Percentiles rank a stretch among this genome's conserved stretches.
Evolutionary conservation across 2,797 vertebrate species (phyloP).

Genomic region (Spheniscus humboldti): DNA sequence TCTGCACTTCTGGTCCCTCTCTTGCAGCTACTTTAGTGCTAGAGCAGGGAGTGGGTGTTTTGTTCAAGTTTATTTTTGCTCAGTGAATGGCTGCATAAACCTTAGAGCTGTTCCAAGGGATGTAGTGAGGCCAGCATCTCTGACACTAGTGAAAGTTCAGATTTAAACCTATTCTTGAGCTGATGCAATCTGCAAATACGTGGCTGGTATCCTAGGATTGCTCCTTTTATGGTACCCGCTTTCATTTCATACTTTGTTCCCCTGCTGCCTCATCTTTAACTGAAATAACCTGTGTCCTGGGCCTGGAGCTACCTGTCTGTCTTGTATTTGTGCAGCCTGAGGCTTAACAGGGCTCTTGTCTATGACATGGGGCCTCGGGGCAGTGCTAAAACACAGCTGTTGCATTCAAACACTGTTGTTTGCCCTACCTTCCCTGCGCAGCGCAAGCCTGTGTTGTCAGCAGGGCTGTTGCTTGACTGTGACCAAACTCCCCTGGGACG

Average conservation of each 20-base stretch:
- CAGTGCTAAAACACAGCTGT: neutral
- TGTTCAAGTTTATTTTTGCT: neutral
- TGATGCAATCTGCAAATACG: neutral
- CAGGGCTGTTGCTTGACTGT: neutral
- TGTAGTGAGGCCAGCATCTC: neutral
- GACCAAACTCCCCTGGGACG: neutral
- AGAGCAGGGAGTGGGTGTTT: neutral
- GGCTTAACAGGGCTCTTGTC: neutral
- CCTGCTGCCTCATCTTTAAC: neutral
- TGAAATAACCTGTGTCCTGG: neutral
- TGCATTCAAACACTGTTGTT: neutral
- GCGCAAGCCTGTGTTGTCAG: neutral
- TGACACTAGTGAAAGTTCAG: neutral
- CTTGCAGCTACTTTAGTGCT: neutral
- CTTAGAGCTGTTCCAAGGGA: neutral
- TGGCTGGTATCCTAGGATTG: neutral
- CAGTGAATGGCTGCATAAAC: neutral
- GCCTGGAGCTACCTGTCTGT: neutral
- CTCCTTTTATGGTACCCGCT: neutral
- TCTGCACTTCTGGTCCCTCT: neutral
- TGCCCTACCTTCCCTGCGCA: neutral
- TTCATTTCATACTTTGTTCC: neutral
- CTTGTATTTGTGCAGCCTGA: neutral
- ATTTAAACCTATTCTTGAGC: neutral
- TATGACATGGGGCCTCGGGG: neutral